These are phyloP conservation scores for rat (Rattus norvegicus) DNA, from an alignment of 2,113 vertebrate species.

Conservation along the genomic window DNA sequence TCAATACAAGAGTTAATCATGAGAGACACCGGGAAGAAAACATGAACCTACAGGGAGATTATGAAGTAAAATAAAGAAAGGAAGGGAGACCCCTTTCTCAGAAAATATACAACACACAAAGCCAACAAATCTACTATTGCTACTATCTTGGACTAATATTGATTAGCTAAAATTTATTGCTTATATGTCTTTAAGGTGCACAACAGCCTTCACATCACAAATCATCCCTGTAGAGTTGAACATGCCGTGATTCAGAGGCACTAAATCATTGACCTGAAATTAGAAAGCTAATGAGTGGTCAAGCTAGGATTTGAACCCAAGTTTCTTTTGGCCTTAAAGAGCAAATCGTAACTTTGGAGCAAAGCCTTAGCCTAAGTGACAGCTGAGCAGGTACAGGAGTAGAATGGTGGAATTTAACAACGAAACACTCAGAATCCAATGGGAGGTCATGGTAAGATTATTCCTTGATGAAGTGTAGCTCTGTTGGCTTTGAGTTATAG, in stretches of 20 bases:
- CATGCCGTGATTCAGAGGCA: background rate
- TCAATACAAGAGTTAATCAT: background rate
- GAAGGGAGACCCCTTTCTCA: background rate
- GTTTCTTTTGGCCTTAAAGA: background rate
- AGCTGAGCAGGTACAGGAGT: background rate
- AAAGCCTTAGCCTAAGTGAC: background rate
- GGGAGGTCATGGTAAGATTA: background rate
- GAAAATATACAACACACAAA: background rate
- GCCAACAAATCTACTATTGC: background rate
- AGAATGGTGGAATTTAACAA: background rate
- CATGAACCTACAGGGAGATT: background rate
- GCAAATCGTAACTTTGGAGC: background rate
- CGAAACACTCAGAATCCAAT: background rate
- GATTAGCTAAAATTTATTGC: background rate
- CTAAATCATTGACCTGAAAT: background rate
- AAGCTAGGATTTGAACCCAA: conserved; percentile 12
- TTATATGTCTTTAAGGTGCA: background rate
- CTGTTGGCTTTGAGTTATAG: background rate
- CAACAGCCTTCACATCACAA: background rate
- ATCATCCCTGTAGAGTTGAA: background rate
- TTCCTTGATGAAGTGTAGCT: background rate
- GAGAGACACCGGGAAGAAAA: background rate
- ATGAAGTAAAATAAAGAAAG: background rate
- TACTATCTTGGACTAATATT: background rate
- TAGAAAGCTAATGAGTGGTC: background rate